Evolutionary conservation across 2,113 vertebrate species (phyloP).

Genomic region (Talpa occidentalis): DNA sequence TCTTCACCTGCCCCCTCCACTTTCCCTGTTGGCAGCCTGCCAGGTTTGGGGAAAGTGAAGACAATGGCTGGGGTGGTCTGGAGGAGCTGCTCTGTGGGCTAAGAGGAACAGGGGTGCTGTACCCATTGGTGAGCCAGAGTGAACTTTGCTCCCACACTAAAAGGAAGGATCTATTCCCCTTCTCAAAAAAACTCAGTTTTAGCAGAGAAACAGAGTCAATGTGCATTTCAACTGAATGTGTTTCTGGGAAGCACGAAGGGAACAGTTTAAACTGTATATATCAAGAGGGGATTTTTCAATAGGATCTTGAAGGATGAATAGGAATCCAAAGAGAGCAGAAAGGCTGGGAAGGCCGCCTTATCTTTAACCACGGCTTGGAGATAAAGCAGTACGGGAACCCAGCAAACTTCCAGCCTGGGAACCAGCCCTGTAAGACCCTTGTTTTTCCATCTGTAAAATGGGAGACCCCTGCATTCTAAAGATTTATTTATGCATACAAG

Average conservation of each 20-base stretch:
- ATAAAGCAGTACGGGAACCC: neutral
- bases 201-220: neutral
- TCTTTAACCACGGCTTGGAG: neutral
- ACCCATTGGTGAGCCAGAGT: neutral
- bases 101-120: neutral
- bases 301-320: neutral
- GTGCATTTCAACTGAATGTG: neutral
- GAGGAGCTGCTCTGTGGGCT: fast-evolving
- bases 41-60: neutral
- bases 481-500: too few species aligned
- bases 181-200: neutral
- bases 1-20: neutral
- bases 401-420: neutral
- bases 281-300: neutral
- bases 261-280: neutral
- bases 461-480: neutral
- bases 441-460: neutral
- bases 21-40: neutral
- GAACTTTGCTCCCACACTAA: neutral
- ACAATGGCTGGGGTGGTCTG: neutral
- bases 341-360: neutral
- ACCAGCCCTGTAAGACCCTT: neutral
- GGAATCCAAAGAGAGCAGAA: neutral
- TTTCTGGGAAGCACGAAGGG: neutral
- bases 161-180: neutral